A percentile compares a stretch with the other conserved stretches of the same genome.
Evolutionary conservation across 2,888 invertebrate species (phyloP).

Genomic region (Thereva nobilitata): DNA sequence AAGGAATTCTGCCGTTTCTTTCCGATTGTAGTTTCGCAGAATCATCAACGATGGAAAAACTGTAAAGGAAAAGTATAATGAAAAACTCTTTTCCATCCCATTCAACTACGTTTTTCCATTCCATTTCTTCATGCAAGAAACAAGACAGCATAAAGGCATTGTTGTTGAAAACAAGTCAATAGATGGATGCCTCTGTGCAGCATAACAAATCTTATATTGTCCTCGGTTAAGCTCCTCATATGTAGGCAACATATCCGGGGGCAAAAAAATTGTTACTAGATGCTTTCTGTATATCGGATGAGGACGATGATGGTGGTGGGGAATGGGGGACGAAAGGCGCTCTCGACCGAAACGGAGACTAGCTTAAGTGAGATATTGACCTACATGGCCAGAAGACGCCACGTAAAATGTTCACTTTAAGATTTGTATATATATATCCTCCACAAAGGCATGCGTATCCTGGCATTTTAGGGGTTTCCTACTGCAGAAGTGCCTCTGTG

Average conservation of each 20-base stretch:
- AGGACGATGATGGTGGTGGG: too few species aligned
- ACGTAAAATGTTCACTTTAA: constrained; percentile 22
- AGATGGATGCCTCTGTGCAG: constrained; percentile 26
- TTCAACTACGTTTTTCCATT: constrained; percentile 15
- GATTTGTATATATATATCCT: background rate
- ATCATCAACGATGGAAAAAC: too few species aligned
- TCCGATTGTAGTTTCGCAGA: too few species aligned
- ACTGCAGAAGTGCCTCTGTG: background rate
- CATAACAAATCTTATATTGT: constrained; percentile 10
- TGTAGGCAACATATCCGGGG: too few species aligned
- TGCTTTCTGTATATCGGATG: too few species aligned
- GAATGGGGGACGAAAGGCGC: too few species aligned
- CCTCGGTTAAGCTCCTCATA: too few species aligned
- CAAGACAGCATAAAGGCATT: constrained; percentile 17
- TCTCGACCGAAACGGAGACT: background rate
- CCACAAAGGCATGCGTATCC: constrained; percentile 13
- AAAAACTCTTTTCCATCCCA: background rate
- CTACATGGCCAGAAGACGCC: constrained; percentile 18
- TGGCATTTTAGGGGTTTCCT: constrained; percentile 20
- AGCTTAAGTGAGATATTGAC: constrained; percentile 29
- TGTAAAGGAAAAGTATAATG: background rate
- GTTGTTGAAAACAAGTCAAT: constrained; percentile 30
- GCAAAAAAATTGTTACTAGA: too few species aligned
- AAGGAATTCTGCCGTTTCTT: background rate
- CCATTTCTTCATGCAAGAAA: constrained; percentile 19